Evolutionary conservation across 2,113 vertebrate genomes (phyloP).

Genomic region (Psittacus erithacus): DNA sequence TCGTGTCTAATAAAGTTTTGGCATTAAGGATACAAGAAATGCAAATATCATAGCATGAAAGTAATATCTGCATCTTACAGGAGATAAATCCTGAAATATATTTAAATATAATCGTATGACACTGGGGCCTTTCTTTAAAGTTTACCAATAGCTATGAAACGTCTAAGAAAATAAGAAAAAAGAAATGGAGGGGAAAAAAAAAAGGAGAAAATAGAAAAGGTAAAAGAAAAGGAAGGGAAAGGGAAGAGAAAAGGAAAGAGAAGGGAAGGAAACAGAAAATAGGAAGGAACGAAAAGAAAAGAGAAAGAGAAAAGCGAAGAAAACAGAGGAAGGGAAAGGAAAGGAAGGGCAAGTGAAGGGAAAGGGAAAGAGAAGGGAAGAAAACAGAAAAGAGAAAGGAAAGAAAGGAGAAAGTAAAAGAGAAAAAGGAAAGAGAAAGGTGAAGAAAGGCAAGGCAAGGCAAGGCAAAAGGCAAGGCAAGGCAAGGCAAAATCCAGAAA

Average conservation of each 20-base stretch:
- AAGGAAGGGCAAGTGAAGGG: no score
- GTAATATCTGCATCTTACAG: not conserved
- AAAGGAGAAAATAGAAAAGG: not conserved
- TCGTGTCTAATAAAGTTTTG: slow-evolving; percentile 17
- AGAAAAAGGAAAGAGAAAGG: no score
- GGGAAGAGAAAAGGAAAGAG: no score
- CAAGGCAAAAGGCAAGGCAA: no score
- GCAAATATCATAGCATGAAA: slow-evolving; percentile 23
- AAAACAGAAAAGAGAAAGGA: no score
- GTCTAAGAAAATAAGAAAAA: not conserved
- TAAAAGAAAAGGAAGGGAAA: not conserved
- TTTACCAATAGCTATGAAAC: not conserved
- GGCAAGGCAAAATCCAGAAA: no score
- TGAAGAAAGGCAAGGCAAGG: no score
- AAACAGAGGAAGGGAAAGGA: no score
- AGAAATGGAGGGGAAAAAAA: not conserved
- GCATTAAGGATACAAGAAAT: slow-evolving; percentile 28
- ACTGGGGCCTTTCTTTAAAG: not conserved
- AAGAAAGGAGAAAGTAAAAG: no score
- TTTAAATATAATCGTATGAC: not conserved
- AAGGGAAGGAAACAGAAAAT: not conserved
- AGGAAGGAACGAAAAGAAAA: no score
- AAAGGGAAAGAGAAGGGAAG: no score
- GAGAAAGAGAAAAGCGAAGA: no score
- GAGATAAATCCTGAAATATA: not conserved